Evolutionary conservation across 2,888 invertebrate genomes (phyloP).

Genomic region (Stramonita haemastoma): DNA sequence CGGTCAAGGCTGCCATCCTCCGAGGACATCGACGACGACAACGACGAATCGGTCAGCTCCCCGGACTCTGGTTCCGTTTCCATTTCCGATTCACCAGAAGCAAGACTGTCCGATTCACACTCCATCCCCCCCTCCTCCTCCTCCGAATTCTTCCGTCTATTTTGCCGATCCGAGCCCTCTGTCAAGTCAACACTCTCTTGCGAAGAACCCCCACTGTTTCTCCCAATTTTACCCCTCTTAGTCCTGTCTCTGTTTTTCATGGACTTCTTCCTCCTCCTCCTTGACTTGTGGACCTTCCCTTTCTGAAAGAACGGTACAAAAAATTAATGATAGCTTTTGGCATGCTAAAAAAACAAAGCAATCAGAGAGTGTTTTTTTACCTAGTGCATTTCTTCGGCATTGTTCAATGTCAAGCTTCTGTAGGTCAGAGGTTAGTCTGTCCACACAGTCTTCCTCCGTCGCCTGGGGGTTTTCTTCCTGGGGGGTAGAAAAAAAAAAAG

Average conservation of each 20-base stretch:
- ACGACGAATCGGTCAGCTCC: constrained; percentile 48
- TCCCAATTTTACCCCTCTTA: neutral
- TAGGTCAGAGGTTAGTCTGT: constrained; percentile 45
- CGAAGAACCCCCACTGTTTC: neutral
- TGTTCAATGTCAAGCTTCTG: constrained; percentile 46
- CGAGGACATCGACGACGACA: neutral
- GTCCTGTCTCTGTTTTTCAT: neutral
- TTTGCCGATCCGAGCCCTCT: neutral
- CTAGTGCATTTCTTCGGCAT: constrained; percentile 45
- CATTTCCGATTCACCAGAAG: constrained; percentile 50
- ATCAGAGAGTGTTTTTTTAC: constrained; percentile 41
- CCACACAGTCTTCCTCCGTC: constrained; percentile 32
- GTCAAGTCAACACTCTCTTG: neutral
- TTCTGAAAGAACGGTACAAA: constrained; percentile 26
- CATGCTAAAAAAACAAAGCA: neutral
- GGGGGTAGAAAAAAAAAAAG: neutral
- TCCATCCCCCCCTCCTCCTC: neutral
- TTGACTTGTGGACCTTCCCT: neutral
- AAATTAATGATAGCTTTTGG: neutral
- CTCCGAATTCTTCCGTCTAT: neutral
- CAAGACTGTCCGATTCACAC: constrained; percentile 44
- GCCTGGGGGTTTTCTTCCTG: neutral
- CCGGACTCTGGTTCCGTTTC: constrained; percentile 56
- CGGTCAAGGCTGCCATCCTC: constrained; percentile 40
- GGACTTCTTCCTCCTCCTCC: neutral